phyloP scores from a whole-genome alignment of 2,888 invertebrate genomes.

The Campopleginae sp. region DNA sequence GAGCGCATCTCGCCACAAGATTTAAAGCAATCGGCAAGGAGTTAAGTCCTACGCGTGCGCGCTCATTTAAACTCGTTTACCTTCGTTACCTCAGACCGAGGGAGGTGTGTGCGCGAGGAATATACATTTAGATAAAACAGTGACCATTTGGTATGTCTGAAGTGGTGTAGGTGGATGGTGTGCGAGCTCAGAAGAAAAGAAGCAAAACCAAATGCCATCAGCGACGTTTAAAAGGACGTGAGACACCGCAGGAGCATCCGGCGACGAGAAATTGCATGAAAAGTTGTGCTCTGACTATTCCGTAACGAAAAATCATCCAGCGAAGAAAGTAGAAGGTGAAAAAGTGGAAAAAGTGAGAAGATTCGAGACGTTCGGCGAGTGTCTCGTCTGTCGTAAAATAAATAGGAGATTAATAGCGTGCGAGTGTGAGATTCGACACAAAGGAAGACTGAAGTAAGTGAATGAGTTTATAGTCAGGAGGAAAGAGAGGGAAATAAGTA shows the following conservation, averaged over 20 bases:
- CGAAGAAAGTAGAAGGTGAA: slow-evolving; percentile 7
- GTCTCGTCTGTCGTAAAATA: slow-evolving; percentile 62
- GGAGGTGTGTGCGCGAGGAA: slow-evolving; percentile 24
- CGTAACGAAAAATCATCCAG: neutral
- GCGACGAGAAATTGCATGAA: neutral
- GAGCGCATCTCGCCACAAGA: slow-evolving; percentile 45
- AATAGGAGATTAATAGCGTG: slow-evolving; percentile 45
- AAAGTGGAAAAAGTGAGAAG: slow-evolving; percentile 61
- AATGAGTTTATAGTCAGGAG: neutral
- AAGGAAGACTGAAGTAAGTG: neutral
- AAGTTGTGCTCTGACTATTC: neutral
- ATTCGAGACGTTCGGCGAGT: slow-evolving; percentile 27
- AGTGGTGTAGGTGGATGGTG: slow-evolving; percentile 49
- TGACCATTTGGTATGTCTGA: slow-evolving; percentile 31
- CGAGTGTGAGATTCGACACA: slow-evolving; percentile 21
- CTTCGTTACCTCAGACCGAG: slow-evolving; percentile 45
- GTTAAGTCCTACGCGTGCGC: slow-evolving; percentile 57
- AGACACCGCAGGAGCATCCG: neutral
- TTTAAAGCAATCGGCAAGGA: slow-evolving; percentile 61
- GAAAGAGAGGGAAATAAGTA: slow-evolving; percentile 70
- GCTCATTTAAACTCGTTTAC: slow-evolving; percentile 49
- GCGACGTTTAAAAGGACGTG: slow-evolving; percentile 1
- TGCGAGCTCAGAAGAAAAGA: slow-evolving; percentile 24
- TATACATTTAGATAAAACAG: slow-evolving; percentile 18
- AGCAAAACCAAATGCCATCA: slow-evolving; percentile 37